phyloP scores from a whole-genome alignment of 2,888 invertebrate genomes.

The Heliothis peltigera region DNA sequence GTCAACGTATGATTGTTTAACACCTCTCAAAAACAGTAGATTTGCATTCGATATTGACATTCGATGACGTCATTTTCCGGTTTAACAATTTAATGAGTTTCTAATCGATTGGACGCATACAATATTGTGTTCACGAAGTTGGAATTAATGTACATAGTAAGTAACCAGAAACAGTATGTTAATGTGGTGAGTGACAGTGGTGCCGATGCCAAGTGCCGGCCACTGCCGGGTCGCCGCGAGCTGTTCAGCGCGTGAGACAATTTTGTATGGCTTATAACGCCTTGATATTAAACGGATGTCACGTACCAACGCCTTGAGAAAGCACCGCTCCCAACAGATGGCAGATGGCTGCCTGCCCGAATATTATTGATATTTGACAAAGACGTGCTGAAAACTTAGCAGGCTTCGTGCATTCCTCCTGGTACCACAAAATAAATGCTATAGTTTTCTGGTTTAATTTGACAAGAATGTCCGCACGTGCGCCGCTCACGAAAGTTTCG shows the following conservation, averaged over 20 bases:
- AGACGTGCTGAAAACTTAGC: constrained; percentile 53
- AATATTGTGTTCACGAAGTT: constrained; percentile 63
- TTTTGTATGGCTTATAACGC: constrained; percentile 70
- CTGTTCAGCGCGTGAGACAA: constrained; percentile 71
- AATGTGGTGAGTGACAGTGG: constrained; percentile 62
- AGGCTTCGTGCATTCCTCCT: constrained; percentile 15
- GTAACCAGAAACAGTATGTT: constrained; percentile 67
- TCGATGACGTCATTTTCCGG: constrained; percentile 48
- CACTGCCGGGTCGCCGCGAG: constrained; percentile 53
- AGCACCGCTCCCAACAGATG: constrained; percentile 71
- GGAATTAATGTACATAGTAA: constrained; percentile 66
- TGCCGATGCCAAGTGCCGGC: constrained; percentile 61
- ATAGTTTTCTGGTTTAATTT: constrained; percentile 34
- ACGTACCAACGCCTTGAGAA: constrained; percentile 74
- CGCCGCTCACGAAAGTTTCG: constrained; percentile 67
- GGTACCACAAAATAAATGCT: constrained; percentile 22
- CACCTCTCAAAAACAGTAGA: constrained; percentile 23
- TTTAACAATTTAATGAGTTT: constrained; percentile 55
- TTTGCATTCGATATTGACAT: constrained; percentile 36
- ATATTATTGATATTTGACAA: constrained; percentile 62
- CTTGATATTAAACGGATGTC: constrained; percentile 77
- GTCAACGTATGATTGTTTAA: constrained; percentile 13
- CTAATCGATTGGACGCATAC: constrained; percentile 61
- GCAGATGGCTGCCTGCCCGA: constrained; percentile 72
- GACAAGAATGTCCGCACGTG: constrained; percentile 51